phyloP scores from a whole-genome alignment of 2,797 vertebrate species.

The Buceros bicornis region DNA sequence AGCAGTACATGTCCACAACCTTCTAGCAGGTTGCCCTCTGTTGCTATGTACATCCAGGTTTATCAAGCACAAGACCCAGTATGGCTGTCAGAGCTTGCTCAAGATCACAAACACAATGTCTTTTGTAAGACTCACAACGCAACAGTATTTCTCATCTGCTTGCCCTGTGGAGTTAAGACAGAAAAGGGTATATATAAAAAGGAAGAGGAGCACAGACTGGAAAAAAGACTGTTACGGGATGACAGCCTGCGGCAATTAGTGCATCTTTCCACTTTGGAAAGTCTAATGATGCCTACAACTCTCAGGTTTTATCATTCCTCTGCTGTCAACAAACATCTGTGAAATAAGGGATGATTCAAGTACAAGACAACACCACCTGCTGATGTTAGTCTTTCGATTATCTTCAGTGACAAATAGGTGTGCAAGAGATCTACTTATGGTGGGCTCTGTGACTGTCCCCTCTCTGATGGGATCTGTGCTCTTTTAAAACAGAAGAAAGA shows the following conservation, averaged over 20 bases:
- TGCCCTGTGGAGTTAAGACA: background rate
- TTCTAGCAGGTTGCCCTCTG: background rate
- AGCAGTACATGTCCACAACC: background rate
- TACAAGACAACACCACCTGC: background rate
- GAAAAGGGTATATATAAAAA: background rate
- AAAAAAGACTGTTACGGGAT: background rate
- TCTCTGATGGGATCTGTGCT: background rate
- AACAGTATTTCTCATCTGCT: background rate
- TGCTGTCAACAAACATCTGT: slow-evolving; percentile 30
- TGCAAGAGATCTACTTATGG: background rate
- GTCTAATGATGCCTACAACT: background rate
- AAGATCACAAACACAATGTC: background rate
- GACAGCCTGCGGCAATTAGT: background rate
- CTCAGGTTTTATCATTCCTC: background rate
- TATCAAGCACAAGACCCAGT: background rate
- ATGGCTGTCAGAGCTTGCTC: background rate
- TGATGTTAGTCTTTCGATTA: background rate
- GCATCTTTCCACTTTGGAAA: background rate
- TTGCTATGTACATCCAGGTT: accelerated
- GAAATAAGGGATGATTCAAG: background rate
- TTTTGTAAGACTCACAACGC: background rate
- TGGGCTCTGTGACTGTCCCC: background rate
- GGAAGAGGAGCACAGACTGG: background rate
- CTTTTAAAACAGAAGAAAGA: background rate
- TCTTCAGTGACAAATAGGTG: background rate